Evolutionary conservation across 2,113 vertebrate species (phyloP).

Genomic region (Mirza zaza): DNA sequence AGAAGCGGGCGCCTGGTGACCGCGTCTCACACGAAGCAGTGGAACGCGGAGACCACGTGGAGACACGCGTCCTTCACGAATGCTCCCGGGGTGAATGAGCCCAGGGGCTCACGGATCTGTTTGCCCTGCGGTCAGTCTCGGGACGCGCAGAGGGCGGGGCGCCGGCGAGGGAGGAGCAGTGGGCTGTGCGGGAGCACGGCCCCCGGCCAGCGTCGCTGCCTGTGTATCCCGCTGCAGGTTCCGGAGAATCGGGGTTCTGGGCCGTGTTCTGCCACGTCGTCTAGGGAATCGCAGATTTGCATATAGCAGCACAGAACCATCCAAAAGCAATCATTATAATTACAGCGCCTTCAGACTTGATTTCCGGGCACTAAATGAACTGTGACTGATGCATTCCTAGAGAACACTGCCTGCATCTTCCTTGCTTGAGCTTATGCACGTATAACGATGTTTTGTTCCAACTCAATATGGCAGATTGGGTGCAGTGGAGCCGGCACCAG

Average conservation of each 20-base stretch:
- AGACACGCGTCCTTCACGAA: background rate
- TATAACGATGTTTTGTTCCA: slow-evolving; percentile 44
- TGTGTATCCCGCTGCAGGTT: background rate
- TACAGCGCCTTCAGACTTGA: slow-evolving; percentile 40
- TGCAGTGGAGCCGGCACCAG: background rate
- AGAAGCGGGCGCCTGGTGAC: background rate
- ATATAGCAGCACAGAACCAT: background rate
- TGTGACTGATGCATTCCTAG: slow-evolving; percentile 60
- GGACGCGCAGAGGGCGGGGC: no score
- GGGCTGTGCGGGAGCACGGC: no score
- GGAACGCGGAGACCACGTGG: rapidly evolving
- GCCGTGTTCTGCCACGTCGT: background rate
- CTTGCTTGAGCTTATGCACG: background rate
- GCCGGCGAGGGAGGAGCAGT: no score
- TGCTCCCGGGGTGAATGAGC: rapidly evolving
- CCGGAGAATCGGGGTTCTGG: background rate
- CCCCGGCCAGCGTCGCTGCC: rapidly evolving
- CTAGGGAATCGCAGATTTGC: background rate
- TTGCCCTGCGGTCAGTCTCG: background rate
- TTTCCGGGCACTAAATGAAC: slow-evolving; percentile 52
- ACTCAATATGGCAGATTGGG: slow-evolving; percentile 26
- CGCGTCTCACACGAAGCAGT: background rate
- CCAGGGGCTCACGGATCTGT: no score
- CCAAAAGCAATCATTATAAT: slow-evolving; percentile 50
- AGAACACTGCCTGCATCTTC: background rate